Conservation (phyloP, 1,140 invertebrate genomes). For the Penaeus vannamei region DNA sequence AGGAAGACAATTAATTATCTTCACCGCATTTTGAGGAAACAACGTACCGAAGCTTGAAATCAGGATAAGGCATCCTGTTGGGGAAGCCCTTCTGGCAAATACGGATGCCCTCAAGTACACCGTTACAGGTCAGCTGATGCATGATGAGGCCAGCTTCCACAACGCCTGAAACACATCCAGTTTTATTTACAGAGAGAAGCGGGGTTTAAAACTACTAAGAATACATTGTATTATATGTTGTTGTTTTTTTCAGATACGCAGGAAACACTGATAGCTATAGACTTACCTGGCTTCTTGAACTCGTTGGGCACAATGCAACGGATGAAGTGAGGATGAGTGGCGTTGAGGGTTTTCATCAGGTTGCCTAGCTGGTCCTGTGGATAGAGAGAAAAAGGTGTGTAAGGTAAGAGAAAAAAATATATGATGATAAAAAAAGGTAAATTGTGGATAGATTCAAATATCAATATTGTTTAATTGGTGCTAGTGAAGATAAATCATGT, state of each 20-base stretch:
- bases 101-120: conserved; percentile 59
- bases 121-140: conserved; percentile 59
- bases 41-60: conserved; percentile 52
- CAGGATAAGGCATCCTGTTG: conserved; percentile 50
- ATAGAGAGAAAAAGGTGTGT: background rate
- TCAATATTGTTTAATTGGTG: too few relatives aligned
- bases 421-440: too few relatives aligned
- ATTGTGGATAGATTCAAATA: too few relatives aligned
- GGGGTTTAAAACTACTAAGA: too few relatives aligned
- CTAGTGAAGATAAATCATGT: too few relatives aligned
- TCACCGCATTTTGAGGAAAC: background rate
- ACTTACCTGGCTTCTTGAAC: conserved; percentile 52
- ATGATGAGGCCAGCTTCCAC: conserved; percentile 46
- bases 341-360: conserved; percentile 56
- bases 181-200: conserved; percentile 1
- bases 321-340: conserved; percentile 58
- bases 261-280: too few relatives aligned
- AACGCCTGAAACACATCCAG: conserved; percentile 40
- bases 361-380: conserved; percentile 49
- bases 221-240: too few relatives aligned
- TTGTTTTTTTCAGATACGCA: too few relatives aligned
- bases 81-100: conserved; percentile 58
- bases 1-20: too few relatives aligned
- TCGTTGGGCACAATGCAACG: conserved; percentile 58
- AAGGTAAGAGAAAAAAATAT: too few relatives aligned